Evolutionary conservation across 2,797 vertebrate species (phyloP).

Genomic region (Phoxinus dragarum): DNA sequence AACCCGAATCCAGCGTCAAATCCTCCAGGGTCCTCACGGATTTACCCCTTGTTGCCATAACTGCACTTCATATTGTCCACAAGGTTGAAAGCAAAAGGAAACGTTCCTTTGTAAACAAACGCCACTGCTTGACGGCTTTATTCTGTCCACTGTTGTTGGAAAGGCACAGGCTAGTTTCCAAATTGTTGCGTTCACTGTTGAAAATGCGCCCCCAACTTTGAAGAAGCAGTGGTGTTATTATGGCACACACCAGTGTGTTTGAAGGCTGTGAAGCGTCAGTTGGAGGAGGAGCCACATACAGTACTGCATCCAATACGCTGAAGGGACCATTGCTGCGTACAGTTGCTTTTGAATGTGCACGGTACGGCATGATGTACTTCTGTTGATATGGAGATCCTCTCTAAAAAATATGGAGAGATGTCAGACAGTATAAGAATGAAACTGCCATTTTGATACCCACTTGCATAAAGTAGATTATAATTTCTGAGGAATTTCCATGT

Average conservation of each 20-base stretch:
- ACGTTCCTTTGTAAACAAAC: constrained; percentile 26
- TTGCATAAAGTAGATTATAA: background rate
- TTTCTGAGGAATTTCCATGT: background rate
- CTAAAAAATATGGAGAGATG: background rate
- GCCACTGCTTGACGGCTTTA: background rate
- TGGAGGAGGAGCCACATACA: constrained; percentile 50
- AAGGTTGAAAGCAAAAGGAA: constrained; percentile 33
- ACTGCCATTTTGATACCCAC: background rate
- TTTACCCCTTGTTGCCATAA: constrained; percentile 95
- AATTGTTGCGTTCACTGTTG: constrained; percentile 44
- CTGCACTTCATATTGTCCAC: constrained; percentile 90
- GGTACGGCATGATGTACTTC: background rate
- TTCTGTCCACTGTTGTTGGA: background rate
- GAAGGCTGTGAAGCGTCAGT: constrained; percentile 36
- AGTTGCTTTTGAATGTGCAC: constrained; percentile 16
- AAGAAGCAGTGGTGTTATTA: constrained; percentile 37
- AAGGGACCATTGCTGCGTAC: constrained; percentile 27
- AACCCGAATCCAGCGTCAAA: constrained; percentile 98
- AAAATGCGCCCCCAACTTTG: constrained; percentile 55
- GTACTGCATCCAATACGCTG: constrained; percentile 38
- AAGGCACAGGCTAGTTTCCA: background rate
- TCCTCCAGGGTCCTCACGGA: constrained; percentile 96
- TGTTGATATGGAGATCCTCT: constrained; percentile 2
- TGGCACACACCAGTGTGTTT: constrained; percentile 48
- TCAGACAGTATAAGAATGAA: background rate